Evolutionary conservation across 2,113 vertebrate species (phyloP).

Genomic region (Danio rerio): DNA sequence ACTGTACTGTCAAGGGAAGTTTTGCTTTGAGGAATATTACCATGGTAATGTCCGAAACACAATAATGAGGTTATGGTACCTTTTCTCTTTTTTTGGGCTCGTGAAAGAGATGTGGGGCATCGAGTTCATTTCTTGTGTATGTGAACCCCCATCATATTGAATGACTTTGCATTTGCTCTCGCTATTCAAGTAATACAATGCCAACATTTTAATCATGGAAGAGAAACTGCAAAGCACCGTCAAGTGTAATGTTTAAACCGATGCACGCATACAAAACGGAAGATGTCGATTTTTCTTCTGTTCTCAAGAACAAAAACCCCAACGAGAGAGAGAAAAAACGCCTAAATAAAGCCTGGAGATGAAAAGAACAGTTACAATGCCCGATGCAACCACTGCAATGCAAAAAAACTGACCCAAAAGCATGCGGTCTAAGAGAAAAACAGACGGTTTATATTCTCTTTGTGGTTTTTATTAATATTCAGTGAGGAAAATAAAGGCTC

Average conservation of each 20-base stretch:
- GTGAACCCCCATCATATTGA: slow-evolving; percentile 3
- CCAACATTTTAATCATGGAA: background rate
- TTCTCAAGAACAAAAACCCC: slow-evolving; percentile 18
- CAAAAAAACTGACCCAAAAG: background rate
- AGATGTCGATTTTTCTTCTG: background rate
- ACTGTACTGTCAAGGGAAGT: background rate
- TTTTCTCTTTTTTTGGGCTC: background rate
- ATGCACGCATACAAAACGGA: background rate
- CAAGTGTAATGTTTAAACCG: background rate
- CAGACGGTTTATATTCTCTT: slow-evolving; percentile 6
- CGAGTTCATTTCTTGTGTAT: background rate
- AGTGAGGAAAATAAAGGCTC: slow-evolving; percentile 32
- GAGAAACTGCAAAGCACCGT: background rate
- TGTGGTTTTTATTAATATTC: background rate
- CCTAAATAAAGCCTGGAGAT: slow-evolving; percentile 6
- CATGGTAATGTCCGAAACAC: background rate
- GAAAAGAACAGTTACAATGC: background rate
- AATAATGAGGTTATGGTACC: background rate
- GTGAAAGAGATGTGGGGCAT: background rate
- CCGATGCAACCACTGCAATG: background rate
- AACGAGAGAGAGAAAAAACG: background rate
- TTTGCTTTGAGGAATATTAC: background rate
- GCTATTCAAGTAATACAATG: background rate
- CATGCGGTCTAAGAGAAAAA: background rate
- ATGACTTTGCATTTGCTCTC: slow-evolving; percentile 25